phyloP scores from a whole-genome alignment of 2,888 invertebrate genomes.

The Acrocyrtus sp. region DNA sequence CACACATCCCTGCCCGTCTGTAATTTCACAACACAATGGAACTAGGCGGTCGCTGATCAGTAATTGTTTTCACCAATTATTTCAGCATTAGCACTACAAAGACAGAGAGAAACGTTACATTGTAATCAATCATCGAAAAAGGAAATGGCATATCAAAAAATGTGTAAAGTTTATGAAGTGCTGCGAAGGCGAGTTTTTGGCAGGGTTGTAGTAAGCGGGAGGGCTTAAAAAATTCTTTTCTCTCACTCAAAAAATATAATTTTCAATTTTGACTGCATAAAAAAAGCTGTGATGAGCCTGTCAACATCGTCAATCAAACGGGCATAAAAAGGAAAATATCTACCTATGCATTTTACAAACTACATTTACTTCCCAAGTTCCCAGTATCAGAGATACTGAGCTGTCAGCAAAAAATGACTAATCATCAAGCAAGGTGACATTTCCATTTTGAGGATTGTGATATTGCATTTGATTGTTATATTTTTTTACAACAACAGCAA shows the following conservation, averaged over 20 bases:
- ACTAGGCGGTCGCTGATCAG: constrained; percentile 27
- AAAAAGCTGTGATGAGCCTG: neutral
- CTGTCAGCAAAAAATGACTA: constrained; percentile 48
- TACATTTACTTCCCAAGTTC: no score
- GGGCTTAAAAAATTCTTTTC: no score
- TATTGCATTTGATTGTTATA: no score
- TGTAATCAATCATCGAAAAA: constrained; percentile 43
- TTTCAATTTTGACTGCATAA: neutral
- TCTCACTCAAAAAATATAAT: neutral
- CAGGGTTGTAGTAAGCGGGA: neutral
- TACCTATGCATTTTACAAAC: no score
- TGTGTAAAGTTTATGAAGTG: neutral
- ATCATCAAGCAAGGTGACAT: constrained; percentile 46
- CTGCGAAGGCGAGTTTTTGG: neutral
- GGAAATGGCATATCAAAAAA: constrained; percentile 13
- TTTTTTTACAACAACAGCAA: neutral
- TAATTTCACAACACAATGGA: constrained; percentile 1
- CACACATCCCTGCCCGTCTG: neutral
- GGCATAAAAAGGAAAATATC: no score
- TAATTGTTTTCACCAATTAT: constrained; percentile 49
- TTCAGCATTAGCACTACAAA: constrained; percentile 26
- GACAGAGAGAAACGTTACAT: neutral
- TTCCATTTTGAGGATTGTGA: constrained; percentile 40
- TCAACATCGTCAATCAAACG: no score
- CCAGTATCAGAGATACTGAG: neutral